Evolutionary conservation across 2,888 invertebrate species (phyloP).

Genomic region (Tenthredo notha): DNA sequence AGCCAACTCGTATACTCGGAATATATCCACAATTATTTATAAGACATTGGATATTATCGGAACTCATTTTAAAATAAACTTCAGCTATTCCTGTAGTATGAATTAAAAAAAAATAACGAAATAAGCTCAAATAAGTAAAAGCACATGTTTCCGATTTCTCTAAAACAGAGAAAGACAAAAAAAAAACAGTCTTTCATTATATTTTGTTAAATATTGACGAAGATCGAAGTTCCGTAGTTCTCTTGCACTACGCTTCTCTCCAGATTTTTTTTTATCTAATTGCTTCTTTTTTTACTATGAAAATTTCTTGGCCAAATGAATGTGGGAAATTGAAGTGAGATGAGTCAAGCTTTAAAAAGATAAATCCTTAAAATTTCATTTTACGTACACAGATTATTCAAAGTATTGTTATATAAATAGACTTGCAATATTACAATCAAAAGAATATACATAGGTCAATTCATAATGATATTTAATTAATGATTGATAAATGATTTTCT

Average conservation of each 20-base stretch:
- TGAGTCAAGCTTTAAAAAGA: constrained; percentile 28
- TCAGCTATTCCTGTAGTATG: background rate
- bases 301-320: background rate
- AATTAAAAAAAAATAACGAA: background rate
- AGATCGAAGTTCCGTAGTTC: background rate
- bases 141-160: background rate
- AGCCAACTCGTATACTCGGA: constrained; percentile 18
- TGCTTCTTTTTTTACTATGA: background rate
- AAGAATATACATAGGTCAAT: constrained; percentile 65
- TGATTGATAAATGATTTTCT: constrained; percentile 48
- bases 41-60: background rate
- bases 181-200: background rate
- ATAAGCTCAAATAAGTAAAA: background rate
- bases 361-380: constrained; percentile 45
- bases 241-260: background rate
- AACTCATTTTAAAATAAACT: background rate
- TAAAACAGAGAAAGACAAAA: background rate
- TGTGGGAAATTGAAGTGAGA: constrained; percentile 8
- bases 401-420: constrained; percentile 64
- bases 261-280: background rate
- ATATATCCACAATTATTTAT: background rate
- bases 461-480: constrained; percentile 46
- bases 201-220: background rate
- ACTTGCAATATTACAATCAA: constrained; percentile 65
- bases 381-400: constrained; percentile 37